Percentiles rank a stretch among this genome's conserved stretches.
Conservation (phyloP, 2,888 invertebrate genomes). For the Kuschelorhynchus macadamiae region DNA sequence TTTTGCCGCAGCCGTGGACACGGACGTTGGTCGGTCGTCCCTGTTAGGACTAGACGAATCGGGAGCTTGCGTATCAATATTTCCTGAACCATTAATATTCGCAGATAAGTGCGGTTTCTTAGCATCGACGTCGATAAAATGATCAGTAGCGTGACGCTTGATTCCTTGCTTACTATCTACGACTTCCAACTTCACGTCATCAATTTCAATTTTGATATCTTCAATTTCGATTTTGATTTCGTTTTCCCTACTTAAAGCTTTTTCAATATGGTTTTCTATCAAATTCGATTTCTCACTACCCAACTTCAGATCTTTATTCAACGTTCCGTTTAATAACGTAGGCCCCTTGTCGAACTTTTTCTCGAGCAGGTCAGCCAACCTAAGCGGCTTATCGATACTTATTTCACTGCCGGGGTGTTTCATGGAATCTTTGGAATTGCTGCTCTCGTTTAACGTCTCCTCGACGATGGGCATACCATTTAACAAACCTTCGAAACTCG, state of each 20-base stretch:
- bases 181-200: constrained; percentile 6
- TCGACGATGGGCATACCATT: constrained; percentile 74
- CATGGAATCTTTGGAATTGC: constrained; percentile 69
- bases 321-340: constrained; percentile 72
- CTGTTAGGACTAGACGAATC: constrained; percentile 69
- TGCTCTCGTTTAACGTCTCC: constrained; percentile 68
- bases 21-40: constrained; percentile 69
- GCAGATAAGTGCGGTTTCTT: constrained; percentile 66
- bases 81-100: constrained; percentile 59
- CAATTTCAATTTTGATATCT: constrained; percentile 35
- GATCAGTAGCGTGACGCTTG: constrained; percentile 65
- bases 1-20: constrained; percentile 88
- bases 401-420: constrained; percentile 60
- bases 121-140: constrained; percentile 67
- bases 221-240: constrained; percentile 48
- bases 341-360: constrained; percentile 78
- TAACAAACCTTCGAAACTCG: constrained; percentile 75
- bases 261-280: constrained; percentile 74
- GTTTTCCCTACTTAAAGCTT: constrained; percentile 66
- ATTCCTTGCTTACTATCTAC: constrained; percentile 55
- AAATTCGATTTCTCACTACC: constrained; percentile 72
- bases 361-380: constrained; percentile 88
- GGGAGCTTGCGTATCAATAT: constrained; percentile 69
- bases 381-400: constrained; percentile 75
- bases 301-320: constrained; percentile 73